Base-by-base conservation (phyloP, 2,888 invertebrate genomes). In the Oxycera nigricornis region DNA sequence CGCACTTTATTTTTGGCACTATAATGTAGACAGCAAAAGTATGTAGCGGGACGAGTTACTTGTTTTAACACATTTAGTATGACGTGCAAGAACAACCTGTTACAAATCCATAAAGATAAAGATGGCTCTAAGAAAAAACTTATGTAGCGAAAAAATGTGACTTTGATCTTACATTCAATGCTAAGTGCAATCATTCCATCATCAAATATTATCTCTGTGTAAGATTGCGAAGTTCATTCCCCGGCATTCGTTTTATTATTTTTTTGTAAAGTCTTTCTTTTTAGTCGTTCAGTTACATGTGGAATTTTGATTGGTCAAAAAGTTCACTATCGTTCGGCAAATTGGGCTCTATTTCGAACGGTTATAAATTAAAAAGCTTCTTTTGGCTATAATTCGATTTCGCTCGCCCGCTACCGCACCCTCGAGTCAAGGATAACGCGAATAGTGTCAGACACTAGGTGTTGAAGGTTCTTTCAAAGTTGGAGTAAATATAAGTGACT, bases 351-450 rank as follows among this genome's bases (percentile, higher is more conserved):
- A 61, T 61, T 3, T 31, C 31, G 20, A 65, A 65, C 24, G 39
- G 65, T 39, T 65, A 41, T 65, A 41, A 65, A 65, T 65, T 65
- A 65, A 65, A 65, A 65, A 65, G 39, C 65, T 65, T 65, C 41
- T 30, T 41, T 65, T 46, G 26, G 17, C 39, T 35, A 24, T 41
- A 46, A 65, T 26, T 65, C 41, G 65, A 65, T 65, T 65, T 61
- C 20, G n/a, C 2, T n/a, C 59, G 17, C n/a, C 61, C 9, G 17
- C 31, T 14, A 1, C 31, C 31, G 61, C 65, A 65, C 24, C 26
- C 26, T 41, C 7, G 1, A 14, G 22, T 20, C 26, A 65, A 65
- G 41, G 65, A 65, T 65, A 65, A 20, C 24, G 39, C 26, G 2
- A 65, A 2, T 7, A 14, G 31, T 61, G 61, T 3, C 3, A 46